Evolutionary conservation across 2,113 vertebrate genomes (phyloP), one percentile per base, ranked within the genome.

Genomic region (Centropus unirufus): DNA sequence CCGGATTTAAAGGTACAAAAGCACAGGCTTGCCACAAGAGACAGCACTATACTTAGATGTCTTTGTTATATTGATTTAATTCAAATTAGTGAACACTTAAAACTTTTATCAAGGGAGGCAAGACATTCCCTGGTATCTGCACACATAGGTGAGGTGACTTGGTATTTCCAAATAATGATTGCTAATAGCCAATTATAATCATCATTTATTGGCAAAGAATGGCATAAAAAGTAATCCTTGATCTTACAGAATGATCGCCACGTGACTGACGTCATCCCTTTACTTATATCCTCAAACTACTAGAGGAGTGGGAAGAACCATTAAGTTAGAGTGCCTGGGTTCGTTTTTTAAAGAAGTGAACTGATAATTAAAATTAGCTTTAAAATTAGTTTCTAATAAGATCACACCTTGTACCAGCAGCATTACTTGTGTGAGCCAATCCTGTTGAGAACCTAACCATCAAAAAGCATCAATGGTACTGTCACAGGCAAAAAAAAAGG

Each of bases 311-410:
- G 7, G 4, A 4, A 4, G 9, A 72, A 95, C 22, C 18, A 63
- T 32, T 32, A 87, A 39, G 16, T 51, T 64, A 4, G 4, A 3
- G 8, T 20, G 7, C 34, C 73, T 30, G 0, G 5, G 0, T 24
- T 77, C 8, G 20, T 20, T 62, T 73, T 83, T 29, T 36, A 36
- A 63, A 51, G 7, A 73, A 58, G 19, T 36, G 23, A 85, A 66
- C 6, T 20, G 49, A 2, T 81, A 61, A 82, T 81, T 51, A 27
- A 46, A 87, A 54, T 6, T 62, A 26, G 64, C 58, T 68, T 67
- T 75, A 55, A 73, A 95, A 59, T 23, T 62, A 42, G 7, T 57
- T 87, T 78, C 40, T 69, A 74, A 67, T 3, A 62, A 34, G 18
- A 81, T 42, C 9, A 27, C 47, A 9, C 13, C 70, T 9, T 14